Percentiles rank a stretch among this genome's conserved stretches.
Conservation (phyloP, 2,888 invertebrate species). For the Muscina levida region DNA sequence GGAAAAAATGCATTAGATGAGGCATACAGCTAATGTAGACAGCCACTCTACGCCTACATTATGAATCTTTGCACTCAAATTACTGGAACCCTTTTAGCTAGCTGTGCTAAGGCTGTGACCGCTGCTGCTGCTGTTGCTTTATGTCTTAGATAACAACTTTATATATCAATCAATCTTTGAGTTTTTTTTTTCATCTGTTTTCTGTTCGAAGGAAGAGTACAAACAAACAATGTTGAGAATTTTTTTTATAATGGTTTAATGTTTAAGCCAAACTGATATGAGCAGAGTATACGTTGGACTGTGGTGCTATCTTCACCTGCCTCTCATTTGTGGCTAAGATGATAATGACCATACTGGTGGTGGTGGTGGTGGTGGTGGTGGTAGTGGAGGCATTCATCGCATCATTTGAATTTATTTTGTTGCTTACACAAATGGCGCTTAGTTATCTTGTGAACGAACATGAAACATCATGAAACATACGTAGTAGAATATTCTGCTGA, state of each 20-base stretch:
- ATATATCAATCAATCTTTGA: constrained; percentile 56
- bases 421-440: constrained; percentile 35
- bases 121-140: not conserved
- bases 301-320: constrained; percentile 54
- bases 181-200: not conserved
- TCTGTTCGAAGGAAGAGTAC: not conserved
- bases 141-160: constrained; percentile 37
- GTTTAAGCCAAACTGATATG: constrained; percentile 26
- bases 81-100: constrained; percentile 9
- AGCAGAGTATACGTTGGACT: not conserved
- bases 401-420: not conserved
- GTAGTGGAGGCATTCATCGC: not conserved
- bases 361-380: constrained; percentile 17
- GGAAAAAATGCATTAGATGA: constrained; percentile 27
- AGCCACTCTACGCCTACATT: not conserved
- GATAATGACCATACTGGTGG: not conserved
- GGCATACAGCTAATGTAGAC: no score
- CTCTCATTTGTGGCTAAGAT: constrained; percentile 21
- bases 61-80: not conserved
- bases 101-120: not conserved
- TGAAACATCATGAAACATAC: not conserved
- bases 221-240: constrained; percentile 20
- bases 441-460: constrained; percentile 35
- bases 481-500: constrained; percentile 3
- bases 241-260: constrained; percentile 35